Evolutionary conservation across 2,888 invertebrate species (phyloP).

Genomic region (Pinctada fucata): DNA sequence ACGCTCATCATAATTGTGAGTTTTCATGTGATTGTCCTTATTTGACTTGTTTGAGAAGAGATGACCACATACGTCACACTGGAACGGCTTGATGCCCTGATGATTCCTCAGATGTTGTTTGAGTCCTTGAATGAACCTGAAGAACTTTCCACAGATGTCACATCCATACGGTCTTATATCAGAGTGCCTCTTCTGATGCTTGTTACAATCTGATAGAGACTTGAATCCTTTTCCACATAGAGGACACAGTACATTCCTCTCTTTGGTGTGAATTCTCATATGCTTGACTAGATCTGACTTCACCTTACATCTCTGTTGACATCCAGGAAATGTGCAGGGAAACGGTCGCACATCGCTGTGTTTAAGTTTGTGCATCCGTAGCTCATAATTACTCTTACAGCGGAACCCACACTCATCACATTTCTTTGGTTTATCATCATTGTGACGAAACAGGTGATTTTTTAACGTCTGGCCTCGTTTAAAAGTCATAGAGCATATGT

Average conservation of each 20-base stretch:
- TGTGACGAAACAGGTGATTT: constrained; percentile 60
- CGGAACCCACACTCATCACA: constrained; percentile 61
- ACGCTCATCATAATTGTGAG: constrained; percentile 52
- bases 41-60: constrained; percentile 49
- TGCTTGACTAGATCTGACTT: constrained; percentile 64
- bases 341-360: constrained; percentile 57
- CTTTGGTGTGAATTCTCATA: constrained; percentile 54
- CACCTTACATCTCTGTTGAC: constrained; percentile 56
- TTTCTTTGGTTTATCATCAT: constrained; percentile 56
- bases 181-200: constrained; percentile 52
- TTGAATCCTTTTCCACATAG: constrained; percentile 58
- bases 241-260: constrained; percentile 48
- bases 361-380: constrained; percentile 58
- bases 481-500: constrained; percentile 55
- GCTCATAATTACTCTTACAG: constrained; percentile 64
- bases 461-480: constrained; percentile 55
- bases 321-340: constrained; percentile 58
- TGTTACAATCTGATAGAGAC: constrained; percentile 42
- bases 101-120: constrained; percentile 55
- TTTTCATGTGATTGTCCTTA: constrained; percentile 53
- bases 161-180: constrained; percentile 52
- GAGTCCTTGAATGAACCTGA: constrained; percentile 54
- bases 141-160: constrained; percentile 55
- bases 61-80: constrained; percentile 57
- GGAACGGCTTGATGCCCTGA: constrained; percentile 52